Evolutionary conservation across 30 jellyfish, hydroid and myxozoan genomes (phyloP).

Genomic region (Hydra vulgaris): DNA sequence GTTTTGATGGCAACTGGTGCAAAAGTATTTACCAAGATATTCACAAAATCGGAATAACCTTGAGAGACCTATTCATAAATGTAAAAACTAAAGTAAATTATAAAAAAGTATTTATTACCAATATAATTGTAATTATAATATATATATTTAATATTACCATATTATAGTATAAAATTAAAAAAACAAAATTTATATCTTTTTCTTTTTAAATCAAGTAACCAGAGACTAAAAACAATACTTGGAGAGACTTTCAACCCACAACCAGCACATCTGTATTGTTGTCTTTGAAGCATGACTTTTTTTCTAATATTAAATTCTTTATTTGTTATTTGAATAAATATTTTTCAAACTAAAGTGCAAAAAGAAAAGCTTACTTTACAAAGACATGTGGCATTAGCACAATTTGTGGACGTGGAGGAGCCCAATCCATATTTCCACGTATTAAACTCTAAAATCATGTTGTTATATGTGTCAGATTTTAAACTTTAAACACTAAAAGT

Average conservation of each 20-base stretch:
- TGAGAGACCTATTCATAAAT: constrained; percentile 87
- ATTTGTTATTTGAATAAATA: not conserved
- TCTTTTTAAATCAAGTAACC: too few species aligned
- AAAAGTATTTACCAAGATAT: constrained; percentile 84
- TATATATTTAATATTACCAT: too few species aligned
- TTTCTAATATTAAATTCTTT: constrained; percentile 32
- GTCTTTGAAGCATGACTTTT: constrained; percentile 64
- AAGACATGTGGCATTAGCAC: constrained; percentile 68
- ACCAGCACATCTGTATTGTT: constrained; percentile 94
- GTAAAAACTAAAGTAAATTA: not conserved
- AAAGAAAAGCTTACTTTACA: constrained; percentile 50
- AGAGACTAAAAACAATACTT: too few species aligned
- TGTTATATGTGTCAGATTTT: too few species aligned
- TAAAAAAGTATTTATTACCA: not conserved
- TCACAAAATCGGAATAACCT: constrained; percentile 83
- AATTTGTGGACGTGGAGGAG: constrained; percentile 94
- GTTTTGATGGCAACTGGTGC: constrained; percentile 96
- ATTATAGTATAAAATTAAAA: too few species aligned
- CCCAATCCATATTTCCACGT: constrained; percentile 98
- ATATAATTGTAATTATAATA: too few species aligned
- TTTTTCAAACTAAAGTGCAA: not conserved
- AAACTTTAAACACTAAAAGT: too few species aligned
- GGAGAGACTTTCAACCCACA: constrained; percentile 86
- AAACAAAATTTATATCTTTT: too few species aligned
- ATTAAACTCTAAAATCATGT: constrained; percentile 36